These are phyloP conservation scores for Thunnus thynnus DNA, from an alignment of 2,113 vertebrate genomes.

Conservation along the genomic window DNA sequence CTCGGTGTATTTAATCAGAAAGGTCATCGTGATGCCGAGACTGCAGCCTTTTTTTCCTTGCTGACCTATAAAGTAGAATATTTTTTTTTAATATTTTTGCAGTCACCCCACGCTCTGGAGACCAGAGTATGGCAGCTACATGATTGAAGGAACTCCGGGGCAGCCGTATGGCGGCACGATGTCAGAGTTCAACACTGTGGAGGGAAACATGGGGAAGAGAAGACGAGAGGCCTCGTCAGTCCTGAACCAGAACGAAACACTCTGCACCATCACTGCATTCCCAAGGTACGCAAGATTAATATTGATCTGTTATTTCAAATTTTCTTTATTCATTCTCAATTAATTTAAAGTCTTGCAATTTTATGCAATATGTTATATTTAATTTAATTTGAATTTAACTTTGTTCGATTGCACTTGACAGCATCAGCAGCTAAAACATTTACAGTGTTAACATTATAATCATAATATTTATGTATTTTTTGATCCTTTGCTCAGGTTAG, in stretches of 20 bases:
- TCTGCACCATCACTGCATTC: slow-evolving; percentile 95
- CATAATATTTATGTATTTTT: neutral
- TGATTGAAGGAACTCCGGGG: slow-evolving; percentile 98
- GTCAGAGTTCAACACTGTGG: slow-evolving; percentile 99
- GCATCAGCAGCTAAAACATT: neutral
- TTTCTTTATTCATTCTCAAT: no score
- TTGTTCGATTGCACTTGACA: neutral
- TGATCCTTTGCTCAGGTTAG: slow-evolving; percentile 85
- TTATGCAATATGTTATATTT: no score
- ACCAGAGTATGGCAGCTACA: slow-evolving; percentile 97
- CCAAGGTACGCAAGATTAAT: slow-evolving; percentile 87
- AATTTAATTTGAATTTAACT: no score
- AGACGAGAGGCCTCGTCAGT: slow-evolving; percentile 92
- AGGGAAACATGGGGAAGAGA: slow-evolving; percentile 97
- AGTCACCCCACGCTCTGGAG: slow-evolving; percentile 99
- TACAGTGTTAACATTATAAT: neutral
- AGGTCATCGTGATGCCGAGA: slow-evolving; percentile 13
- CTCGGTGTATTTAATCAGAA: slow-evolving; percentile 32
- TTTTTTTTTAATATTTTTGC: slow-evolving; percentile 43
- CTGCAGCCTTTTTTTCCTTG: neutral
- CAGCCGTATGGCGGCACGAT: slow-evolving; percentile 97
- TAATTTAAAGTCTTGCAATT: no score
- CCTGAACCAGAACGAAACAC: slow-evolving; percentile 88
- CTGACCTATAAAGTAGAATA: neutral
- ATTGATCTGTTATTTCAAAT: no score